These are phyloP conservation scores for Temnopleurus reevesii DNA, from an alignment of 53 echinoderm and acorn worm genomes.

Conservation along the genomic window DNA sequence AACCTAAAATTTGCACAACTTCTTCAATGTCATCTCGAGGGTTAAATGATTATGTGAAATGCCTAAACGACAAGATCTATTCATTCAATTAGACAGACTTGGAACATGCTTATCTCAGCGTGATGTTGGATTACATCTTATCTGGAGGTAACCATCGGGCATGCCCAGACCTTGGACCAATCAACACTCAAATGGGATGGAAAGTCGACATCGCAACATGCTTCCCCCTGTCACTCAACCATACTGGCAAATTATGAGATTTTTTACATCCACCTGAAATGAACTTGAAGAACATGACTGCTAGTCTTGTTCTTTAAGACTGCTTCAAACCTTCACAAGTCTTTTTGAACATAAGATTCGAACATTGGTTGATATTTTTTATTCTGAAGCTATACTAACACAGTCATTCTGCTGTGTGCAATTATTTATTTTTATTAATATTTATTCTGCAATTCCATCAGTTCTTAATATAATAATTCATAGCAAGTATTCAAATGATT, in stretches of 20 bases:
- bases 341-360: no score
- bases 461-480: no score
- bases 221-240: conserved; percentile 9
- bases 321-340: no score
- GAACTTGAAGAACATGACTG: background rate
- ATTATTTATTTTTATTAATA: no score
- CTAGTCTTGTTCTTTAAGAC: background rate
- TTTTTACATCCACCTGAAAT: background rate
- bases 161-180: background rate
- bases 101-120: background rate
- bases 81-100: background rate
- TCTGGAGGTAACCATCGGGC: conserved; percentile 31
- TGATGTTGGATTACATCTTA: conserved; percentile 6
- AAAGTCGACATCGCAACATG: conserved; percentile 16
- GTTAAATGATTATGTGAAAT: background rate
- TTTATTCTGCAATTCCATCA: no score
- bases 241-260: background rate
- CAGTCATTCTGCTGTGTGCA: no score
- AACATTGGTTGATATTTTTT: no score
- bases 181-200: background rate
- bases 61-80: background rate
- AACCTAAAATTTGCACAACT: no score
- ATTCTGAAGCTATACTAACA: no score
- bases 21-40: background rate
- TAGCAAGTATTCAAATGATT: no score